Conservation (phyloP, 2,797 vertebrate genomes). For the Triplophysa bombifrons region DNA sequence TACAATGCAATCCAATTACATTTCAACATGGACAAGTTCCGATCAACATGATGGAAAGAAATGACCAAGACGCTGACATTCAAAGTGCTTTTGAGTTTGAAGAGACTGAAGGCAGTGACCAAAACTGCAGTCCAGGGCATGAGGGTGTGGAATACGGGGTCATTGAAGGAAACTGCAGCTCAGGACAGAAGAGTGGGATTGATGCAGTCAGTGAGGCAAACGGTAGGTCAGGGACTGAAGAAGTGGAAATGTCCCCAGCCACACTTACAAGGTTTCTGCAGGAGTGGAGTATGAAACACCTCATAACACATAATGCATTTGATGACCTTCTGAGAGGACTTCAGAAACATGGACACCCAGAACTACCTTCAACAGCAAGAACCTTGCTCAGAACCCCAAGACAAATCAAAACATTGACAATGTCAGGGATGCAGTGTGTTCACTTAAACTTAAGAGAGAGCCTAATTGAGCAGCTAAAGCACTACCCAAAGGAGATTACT, state of each 20-base stretch:
- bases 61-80: background rate
- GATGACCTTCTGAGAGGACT: no score
- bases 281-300: no score
- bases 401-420: no score
- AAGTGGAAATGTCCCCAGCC: background rate
- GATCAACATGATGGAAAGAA: background rate
- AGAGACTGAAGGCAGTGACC: background rate
- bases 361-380: no score
- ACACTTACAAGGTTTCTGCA: background rate
- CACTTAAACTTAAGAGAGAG: no score
- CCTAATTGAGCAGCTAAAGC: no score
- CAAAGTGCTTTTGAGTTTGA: background rate
- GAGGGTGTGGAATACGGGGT: background rate
- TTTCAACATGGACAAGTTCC: background rate
- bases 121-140: background rate
- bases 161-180: background rate
- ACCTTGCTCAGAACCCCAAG: no score
- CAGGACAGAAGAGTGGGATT: background rate
- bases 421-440: no score
- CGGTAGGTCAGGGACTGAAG: background rate
- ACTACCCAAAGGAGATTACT: no score
- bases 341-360: no score
- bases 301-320: no score
- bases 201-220: background rate
- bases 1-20: background rate